phyloP scores from a whole-genome alignment of 2,113 vertebrate genomes.

The Sarotherodon lohbergeri region DNA sequence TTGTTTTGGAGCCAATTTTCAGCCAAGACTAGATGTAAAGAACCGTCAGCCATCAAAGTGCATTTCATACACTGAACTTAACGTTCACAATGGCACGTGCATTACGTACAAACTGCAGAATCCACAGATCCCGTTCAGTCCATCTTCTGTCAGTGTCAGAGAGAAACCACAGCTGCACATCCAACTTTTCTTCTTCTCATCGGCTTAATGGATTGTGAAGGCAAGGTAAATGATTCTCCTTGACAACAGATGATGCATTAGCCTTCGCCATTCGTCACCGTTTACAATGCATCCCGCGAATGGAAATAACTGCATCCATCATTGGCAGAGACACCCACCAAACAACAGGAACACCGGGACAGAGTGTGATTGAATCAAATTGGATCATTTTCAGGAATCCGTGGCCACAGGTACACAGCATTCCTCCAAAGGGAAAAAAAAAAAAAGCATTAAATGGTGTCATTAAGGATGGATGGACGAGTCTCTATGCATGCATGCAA shows the following conservation, averaged over 20 bases:
- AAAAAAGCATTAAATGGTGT: not conserved
- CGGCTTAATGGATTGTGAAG: constrained; percentile 36
- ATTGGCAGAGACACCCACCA: not conserved
- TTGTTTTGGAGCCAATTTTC: not conserved
- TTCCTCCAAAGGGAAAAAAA: not conserved
- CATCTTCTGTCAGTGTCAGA: not conserved
- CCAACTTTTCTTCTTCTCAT: constrained; percentile 2
- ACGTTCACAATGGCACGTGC: not conserved
- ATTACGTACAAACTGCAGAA: not conserved
- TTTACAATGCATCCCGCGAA: constrained; percentile 36
- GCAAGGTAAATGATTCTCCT: constrained; percentile 43
- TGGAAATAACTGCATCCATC: constrained; percentile 50
- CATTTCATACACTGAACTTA: not conserved
- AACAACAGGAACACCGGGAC: constrained; percentile 21
- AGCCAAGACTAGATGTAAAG: not conserved
- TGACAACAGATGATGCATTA: constrained; percentile 37
- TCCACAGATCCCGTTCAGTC: not conserved
- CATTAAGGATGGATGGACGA: not conserved
- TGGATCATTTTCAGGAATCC: constrained; percentile 12
- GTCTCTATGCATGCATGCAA: not conserved
- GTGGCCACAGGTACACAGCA: not conserved
- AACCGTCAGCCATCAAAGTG: not conserved
- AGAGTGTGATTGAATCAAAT: constrained; percentile 23
- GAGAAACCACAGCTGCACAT: not conserved
- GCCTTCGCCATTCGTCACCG: constrained; percentile 33